Base-by-base conservation (phyloP, 2,113 vertebrate genomes). In the Salminus brasiliensis region DNA sequence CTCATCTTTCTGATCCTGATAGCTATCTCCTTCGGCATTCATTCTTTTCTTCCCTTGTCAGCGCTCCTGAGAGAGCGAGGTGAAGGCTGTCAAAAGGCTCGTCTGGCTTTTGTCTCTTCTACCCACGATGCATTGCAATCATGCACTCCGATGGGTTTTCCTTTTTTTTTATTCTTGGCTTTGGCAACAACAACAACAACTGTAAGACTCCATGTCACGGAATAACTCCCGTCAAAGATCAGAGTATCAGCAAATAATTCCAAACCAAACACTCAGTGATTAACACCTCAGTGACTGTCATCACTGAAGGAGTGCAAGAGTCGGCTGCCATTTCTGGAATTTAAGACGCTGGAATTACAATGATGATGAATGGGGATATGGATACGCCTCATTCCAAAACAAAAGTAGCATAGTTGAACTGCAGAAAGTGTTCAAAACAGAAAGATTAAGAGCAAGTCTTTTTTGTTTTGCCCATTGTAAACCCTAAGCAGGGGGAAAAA, bases 21-120 rank as follows among this genome's bases (percentile, higher is more conserved):
- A 85, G 57, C 85, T 81, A 88, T 93, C 88, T 91, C 85, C 87
- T 84, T 87, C 76, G 85, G 83, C 87, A 78, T 85, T 90, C 83
- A 85, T 86, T 88, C 76, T 74, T 89, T 89, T 90, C 87, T 87
- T 72, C 69, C 70, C 83, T 86, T 81, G 88, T 88, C 88, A 88
- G 55, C 7, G 15, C 75, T 73, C 72, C 77, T 76, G 72, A 53
- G 63, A 55, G 79, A 81, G 55, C 65, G 70, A 81, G 78, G 82
- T 72, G 74, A 47, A 72, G 82, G 77, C 80, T 87, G 81, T 67
- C 79, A 66, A 81, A 82, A 63, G 79, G 69, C 5, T 53, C 23
- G 52, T 84, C 77, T 15, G 27, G 69, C 47, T 68, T 86, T 72
- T 81, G 67, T 79, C 72, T 59, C 65, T 73, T 27, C 72, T 77